Evolutionary conservation across 2,113 vertebrate species (phyloP).

Genomic region (Sakesphorus luctuosus): DNA sequence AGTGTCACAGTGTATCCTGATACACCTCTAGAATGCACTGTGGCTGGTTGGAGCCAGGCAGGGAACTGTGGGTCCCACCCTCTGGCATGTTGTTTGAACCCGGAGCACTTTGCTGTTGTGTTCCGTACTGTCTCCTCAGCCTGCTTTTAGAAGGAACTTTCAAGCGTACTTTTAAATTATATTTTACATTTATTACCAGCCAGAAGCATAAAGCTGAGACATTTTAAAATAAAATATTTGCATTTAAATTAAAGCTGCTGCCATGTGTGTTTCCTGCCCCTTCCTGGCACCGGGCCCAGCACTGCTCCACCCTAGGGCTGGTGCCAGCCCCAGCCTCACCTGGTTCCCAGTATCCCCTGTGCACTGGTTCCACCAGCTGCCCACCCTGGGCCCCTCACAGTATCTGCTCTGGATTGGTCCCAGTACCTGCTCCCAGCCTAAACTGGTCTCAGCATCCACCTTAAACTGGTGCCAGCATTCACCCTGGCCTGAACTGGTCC

Average conservation of each 20-base stretch:
- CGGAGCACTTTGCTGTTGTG: background rate
- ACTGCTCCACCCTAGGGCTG: background rate
- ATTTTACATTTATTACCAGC: constrained; percentile 49
- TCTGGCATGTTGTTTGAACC: constrained; percentile 5
- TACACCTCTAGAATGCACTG: background rate
- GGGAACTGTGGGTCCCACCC: background rate
- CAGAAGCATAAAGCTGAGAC: constrained; percentile 24
- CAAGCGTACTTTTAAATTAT: constrained; percentile 43
- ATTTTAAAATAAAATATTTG: constrained; percentile 56
- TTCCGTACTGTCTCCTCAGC: constrained; percentile 17
- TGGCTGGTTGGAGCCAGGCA: background rate
- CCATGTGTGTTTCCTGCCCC: background rate
- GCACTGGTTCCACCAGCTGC: background rate
- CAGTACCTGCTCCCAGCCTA: background rate
- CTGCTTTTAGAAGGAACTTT: constrained; percentile 48
- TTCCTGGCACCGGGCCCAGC: background rate
- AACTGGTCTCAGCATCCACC: background rate
- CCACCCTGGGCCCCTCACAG: background rate
- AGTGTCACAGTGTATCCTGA: fast-evolving
- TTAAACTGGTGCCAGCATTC: background rate
- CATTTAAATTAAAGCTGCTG: background rate
- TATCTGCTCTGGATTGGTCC: background rate
- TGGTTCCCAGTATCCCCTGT: background rate
- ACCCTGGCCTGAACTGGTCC: background rate
- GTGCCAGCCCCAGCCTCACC: background rate